These are phyloP conservation scores for Triops cancriformis DNA, from an alignment of 1,140 invertebrate genomes.

Conservation along the genomic window DNA sequence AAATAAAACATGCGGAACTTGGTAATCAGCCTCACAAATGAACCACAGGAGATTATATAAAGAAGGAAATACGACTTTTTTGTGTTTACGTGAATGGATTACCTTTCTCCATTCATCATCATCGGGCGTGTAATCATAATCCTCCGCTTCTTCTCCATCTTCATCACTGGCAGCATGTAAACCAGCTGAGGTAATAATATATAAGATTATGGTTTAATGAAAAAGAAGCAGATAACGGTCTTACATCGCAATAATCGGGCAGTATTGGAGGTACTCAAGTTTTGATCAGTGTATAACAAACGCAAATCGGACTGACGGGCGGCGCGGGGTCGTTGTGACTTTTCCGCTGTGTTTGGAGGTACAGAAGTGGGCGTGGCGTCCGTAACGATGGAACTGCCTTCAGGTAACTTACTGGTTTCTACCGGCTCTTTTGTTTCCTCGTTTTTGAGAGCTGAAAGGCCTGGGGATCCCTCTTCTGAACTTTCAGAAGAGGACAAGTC, in stretches of 20 bases:
- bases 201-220: neutral
- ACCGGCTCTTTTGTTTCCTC: constrained; percentile 27
- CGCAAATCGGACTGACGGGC: constrained; percentile 20
- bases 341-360: constrained; percentile 35
- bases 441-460: neutral
- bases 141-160: constrained; percentile 50
- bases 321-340: constrained; percentile 15
- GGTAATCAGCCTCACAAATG: no score
- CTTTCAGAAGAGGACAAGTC: neutral
- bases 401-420: constrained; percentile 25
- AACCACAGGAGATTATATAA: no score
- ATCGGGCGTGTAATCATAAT: constrained; percentile 64
- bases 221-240: neutral
- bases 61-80: no score
- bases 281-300: constrained; percentile 22
- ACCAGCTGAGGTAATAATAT: neutral
- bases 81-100: neutral
- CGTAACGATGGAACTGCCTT: constrained; percentile 40
- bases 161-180: constrained; percentile 23
- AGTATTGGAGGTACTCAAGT: neutral
- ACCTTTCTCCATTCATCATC: constrained; percentile 55
- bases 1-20: no score
- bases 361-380: constrained; percentile 45
- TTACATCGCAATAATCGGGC: constrained; percentile 10
- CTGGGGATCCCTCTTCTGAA: neutral